Conservation (phyloP, 2,113 vertebrate genomes). For the Xiphorhynchus elegans region DNA sequence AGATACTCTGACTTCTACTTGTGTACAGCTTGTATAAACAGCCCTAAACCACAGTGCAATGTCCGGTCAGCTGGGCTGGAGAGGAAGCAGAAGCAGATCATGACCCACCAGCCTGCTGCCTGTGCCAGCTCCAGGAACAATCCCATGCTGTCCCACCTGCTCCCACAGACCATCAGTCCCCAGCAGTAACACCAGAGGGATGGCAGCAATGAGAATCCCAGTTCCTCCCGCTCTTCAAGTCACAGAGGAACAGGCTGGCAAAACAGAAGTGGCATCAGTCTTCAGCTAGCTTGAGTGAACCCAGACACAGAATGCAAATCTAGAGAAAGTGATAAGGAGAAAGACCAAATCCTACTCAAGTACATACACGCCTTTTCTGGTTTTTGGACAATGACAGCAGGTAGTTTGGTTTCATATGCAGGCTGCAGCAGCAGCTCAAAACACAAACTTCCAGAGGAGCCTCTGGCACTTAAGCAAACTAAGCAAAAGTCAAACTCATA, state of each 20-base stretch:
- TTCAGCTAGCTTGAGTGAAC: not conserved
- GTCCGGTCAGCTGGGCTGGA: not conserved
- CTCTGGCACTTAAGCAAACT: not conserved
- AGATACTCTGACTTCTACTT: not conserved
- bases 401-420: not conserved
- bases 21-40: not conserved
- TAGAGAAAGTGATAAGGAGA: not conserved
- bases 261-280: not conserved
- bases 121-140: not conserved
- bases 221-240: not conserved
- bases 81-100: not conserved
- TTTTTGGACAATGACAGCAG: not conserved
- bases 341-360: not conserved
- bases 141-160: accelerated
- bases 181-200: accelerated
- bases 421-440: not conserved
- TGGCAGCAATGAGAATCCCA: accelerated
- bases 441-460: not conserved
- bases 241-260: not conserved
- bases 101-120: not conserved
- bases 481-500: not conserved
- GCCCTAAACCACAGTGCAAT: accelerated
- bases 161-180: not conserved
- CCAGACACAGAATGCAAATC: not conserved
- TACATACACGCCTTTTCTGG: not conserved